A percentile compares a stretch with the other conserved stretches of the same genome.
Evolutionary conservation across 2,888 invertebrate genomes (phyloP).

Genomic region (Melanotus villosus): DNA sequence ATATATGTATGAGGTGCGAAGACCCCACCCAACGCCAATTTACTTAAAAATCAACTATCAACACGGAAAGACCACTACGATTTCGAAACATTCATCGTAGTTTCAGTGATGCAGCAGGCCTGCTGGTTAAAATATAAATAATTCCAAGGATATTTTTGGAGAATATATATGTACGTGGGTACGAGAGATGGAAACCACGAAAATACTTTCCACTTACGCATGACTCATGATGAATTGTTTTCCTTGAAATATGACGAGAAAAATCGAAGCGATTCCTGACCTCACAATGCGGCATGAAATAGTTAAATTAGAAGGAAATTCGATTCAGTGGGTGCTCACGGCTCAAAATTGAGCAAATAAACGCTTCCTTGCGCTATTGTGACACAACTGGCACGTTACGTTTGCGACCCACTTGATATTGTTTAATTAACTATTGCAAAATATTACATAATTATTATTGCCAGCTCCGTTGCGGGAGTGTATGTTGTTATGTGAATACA

Average conservation of each 20-base stretch:
- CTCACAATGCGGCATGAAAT: slow-evolving; percentile 2
- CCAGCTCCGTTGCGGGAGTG: not conserved
- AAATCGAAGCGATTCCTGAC: slow-evolving; percentile 33
- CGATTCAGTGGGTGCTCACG: not conserved
- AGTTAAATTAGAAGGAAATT: slow-evolving; percentile 13
- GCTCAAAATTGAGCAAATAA: slow-evolving; percentile 1
- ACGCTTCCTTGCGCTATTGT: not conserved
- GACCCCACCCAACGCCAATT: not conserved
- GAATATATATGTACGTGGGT: slow-evolving; percentile 14
- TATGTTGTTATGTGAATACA: not conserved
- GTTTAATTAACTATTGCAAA: slow-evolving; percentile 13
- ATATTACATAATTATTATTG: not conserved
- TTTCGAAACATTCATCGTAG: too few relatives aligned
- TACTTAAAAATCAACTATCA: not conserved
- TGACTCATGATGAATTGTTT: slow-evolving; percentile 18
- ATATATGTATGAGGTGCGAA: not conserved
- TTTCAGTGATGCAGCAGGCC: too few relatives aligned
- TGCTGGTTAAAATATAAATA: not conserved
- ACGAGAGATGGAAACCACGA: not conserved
- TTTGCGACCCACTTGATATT: slow-evolving; percentile 8
- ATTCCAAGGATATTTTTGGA: slow-evolving; percentile 10
- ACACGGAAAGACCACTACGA: not conserved
- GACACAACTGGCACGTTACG: slow-evolving; percentile 4
- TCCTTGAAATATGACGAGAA: slow-evolving; percentile 15
- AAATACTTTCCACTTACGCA: slow-evolving; percentile 12